Base-by-base conservation (phyloP, 53 echinoderm and acorn worm genomes). In the Holothuria scabra region DNA sequence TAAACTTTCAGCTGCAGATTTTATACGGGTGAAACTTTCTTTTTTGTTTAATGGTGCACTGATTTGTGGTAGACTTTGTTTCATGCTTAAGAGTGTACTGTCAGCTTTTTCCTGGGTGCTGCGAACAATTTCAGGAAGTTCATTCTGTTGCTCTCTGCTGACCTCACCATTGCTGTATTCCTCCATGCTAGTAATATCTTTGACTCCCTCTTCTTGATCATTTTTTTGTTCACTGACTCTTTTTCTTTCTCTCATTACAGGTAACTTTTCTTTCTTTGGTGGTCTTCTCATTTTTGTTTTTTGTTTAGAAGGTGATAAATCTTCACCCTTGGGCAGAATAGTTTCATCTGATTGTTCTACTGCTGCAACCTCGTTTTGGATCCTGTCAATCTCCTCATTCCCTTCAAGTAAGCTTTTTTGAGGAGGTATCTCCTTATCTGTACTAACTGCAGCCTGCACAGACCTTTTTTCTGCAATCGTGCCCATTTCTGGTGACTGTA, bases 1-100 rank as follows among this genome's bases (percentile, higher is more conserved):
- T 11, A 81, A 28, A 49, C 37, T 57, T 29, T 87, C 87, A 26
- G 14, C 34, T 25, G 79, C 59, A 87, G 70, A 69, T 57, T 66
- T 35, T 25, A 80, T 66, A 58, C 37, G 10, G 22, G 72, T 12
- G 22, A 20, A 46, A 52, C 78, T 78, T 12, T 57, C 58, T 57
- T 20, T 32, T 46, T 57, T 46, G 48, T 13, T 46, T 4, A 0
- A 31, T 57, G 58, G 52, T 3, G 59, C 19, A 28, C 28, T 35
- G 28, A 80, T 81, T 80, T 23, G 22, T 30, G 72, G 25, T 44
- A 41, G 23, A 52, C 78, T 78, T 4, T 57, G 26, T 57, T 30
- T 32, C 23, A 24, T 23, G 24, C 13, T 46, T 18, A 7, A 31
- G 26, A 32, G 52, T 3, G 59, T 33, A 14, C 38, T 78, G 19